Evolutionary conservation across 2,888 invertebrate genomes (phyloP).

Genomic region (Rotaria macrura): DNA sequence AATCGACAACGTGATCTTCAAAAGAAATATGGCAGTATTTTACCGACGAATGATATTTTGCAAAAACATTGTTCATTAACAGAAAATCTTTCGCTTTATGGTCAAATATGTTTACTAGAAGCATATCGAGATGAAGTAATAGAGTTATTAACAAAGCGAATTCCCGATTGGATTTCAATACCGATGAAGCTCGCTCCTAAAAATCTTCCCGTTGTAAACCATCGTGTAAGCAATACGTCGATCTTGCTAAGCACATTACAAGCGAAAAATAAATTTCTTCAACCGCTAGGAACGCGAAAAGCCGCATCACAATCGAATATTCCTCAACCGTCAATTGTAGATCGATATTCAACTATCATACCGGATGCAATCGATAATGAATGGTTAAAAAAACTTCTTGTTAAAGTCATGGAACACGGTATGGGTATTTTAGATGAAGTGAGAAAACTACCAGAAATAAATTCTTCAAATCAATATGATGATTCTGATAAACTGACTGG

Average conservation of each 20-base stretch:
- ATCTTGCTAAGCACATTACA: background rate
- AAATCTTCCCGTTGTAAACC: background rate
- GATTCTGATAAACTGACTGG: background rate
- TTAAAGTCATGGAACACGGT: background rate
- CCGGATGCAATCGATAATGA: background rate
- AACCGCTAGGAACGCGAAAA: background rate
- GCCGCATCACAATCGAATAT: background rate
- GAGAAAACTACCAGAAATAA: background rate
- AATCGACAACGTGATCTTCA: background rate
- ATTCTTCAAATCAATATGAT: background rate
- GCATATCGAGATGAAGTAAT: background rate
- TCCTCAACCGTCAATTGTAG: background rate
- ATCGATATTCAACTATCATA: background rate
- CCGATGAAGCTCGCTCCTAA: background rate
- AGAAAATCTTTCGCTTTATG: background rate
- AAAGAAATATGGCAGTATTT: background rate
- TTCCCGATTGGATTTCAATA: background rate
- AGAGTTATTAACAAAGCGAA: background rate
- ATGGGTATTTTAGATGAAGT: constrained; percentile 2
- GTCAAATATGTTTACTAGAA: background rate
- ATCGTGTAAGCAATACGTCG: background rate
- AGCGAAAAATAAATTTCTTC: background rate
- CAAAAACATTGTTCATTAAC: background rate
- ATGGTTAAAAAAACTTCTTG: background rate
- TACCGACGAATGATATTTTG: background rate